phyloP scores from a whole-genome alignment of 2,113 vertebrate genomes.

The Erythrolamprus reginae region DNA sequence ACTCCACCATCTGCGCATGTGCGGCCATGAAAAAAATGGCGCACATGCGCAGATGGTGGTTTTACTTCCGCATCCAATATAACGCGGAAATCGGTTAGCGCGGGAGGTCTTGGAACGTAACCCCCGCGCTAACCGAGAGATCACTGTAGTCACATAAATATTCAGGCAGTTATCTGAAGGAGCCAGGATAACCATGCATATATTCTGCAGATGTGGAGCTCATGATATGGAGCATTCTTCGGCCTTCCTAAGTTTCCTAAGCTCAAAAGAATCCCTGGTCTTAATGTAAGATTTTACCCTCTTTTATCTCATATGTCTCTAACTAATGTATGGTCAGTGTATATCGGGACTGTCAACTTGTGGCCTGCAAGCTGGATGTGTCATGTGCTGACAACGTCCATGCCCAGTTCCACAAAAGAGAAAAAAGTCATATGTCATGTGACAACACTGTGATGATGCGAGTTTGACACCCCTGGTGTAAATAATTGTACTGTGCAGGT shows the following conservation, averaged over 20 bases:
- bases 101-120: too few species aligned
- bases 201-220: not conserved
- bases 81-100: too few species aligned
- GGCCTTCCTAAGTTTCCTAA: not conserved
- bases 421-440: too few species aligned
- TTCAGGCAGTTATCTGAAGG: not conserved
- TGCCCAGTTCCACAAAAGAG: too few species aligned
- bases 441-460: accelerated
- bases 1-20: too few species aligned
- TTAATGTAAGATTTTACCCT: not conserved
- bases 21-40: too few species aligned
- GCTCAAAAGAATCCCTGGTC: not conserved
- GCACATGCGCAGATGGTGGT: too few species aligned
- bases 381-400: too few species aligned
- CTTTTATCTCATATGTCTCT: not conserved
- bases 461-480: too few species aligned
- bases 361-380: too few species aligned
- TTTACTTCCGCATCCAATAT: too few species aligned
- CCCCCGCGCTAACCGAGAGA: too few species aligned
- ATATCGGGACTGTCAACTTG: not conserved
- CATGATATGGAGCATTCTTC: not conserved
- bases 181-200: not conserved
- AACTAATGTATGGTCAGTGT: not conserved
- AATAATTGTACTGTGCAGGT: not conserved
- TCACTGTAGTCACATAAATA: not conserved